These are phyloP conservation scores for Philonicus albiceps DNA, from an alignment of 2,888 invertebrate genomes.

Conservation along the genomic window DNA sequence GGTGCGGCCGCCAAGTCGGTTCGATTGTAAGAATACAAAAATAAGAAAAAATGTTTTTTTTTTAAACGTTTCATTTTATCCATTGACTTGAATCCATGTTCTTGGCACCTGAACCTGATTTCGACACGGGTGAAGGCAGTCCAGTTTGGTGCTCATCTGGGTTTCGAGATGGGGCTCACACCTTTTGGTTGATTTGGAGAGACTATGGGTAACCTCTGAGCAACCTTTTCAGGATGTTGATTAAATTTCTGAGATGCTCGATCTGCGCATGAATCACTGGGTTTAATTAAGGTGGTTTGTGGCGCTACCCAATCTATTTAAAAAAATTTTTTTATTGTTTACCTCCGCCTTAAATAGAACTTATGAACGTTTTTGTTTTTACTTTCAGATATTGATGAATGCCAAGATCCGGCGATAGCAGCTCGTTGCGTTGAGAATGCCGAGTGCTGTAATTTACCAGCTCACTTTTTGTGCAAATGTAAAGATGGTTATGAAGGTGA, in stretches of 20 bases:
- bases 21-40: background rate
- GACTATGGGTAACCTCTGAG: background rate
- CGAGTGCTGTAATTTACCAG: constrained; percentile 93
- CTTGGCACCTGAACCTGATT: background rate
- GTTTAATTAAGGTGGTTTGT: background rate
- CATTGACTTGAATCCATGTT: background rate
- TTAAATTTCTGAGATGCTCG: background rate
- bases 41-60: background rate
- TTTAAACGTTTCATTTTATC: background rate
- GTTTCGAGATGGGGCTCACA: background rate
- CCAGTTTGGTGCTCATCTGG: background rate
- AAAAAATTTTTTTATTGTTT: background rate
- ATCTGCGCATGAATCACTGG: background rate
- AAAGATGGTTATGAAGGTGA: constrained; percentile 89
- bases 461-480: constrained; percentile 94
- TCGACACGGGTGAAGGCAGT: constrained; percentile 8
- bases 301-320: background rate
- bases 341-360: background rate
- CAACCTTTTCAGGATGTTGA: constrained; percentile 35
- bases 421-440: constrained; percentile 89
- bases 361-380: background rate
- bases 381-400: constrained; percentile 89
- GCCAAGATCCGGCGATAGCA: constrained; percentile 84
- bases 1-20: background rate
- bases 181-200: background rate